These are phyloP conservation scores for Drosophila kambysellisi DNA, from an alignment of 2,888 invertebrate species.

Conservation along the genomic window DNA sequence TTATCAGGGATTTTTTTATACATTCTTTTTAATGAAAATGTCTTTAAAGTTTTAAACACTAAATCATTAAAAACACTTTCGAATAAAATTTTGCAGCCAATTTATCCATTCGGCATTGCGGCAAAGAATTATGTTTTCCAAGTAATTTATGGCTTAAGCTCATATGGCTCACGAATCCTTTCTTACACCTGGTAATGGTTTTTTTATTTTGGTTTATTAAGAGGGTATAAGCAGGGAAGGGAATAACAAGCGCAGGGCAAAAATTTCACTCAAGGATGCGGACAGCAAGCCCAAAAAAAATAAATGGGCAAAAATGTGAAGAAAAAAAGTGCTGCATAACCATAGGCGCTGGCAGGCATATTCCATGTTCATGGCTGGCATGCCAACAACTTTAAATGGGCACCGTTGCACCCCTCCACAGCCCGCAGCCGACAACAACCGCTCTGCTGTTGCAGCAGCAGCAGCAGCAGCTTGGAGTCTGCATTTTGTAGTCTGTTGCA, in stretches of 20 bases:
- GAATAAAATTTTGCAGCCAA: background rate
- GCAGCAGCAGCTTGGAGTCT: slow-evolving; percentile 11
- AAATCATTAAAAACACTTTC: background rate
- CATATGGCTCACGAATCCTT: background rate
- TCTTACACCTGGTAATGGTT: background rate
- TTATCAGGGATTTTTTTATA: background rate
- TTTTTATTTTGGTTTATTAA: background rate
- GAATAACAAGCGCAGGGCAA: slow-evolving; percentile 33
- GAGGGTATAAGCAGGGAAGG: slow-evolving; percentile 28
- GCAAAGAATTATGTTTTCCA: background rate
- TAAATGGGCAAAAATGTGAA: slow-evolving; percentile 1
- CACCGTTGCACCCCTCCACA: background rate
- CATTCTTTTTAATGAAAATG: background rate
- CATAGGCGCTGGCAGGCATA: slow-evolving; percentile 62
- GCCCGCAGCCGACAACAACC: background rate
- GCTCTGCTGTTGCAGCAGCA: background rate
- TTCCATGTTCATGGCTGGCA: slow-evolving; percentile 54
- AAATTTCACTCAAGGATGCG: slow-evolving; percentile 60
- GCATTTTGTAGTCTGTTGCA: slow-evolving; percentile 60
- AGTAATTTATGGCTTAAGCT: slow-evolving; percentile 6
- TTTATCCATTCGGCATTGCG: background rate
- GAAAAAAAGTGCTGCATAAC: slow-evolving; percentile 61
- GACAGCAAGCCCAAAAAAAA: slow-evolving; percentile 19
- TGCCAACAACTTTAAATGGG: slow-evolving; percentile 62
- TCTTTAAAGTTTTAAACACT: no score